phyloP scores from a whole-genome alignment of 2,113 vertebrate species.

The Lagopus muta region DNA sequence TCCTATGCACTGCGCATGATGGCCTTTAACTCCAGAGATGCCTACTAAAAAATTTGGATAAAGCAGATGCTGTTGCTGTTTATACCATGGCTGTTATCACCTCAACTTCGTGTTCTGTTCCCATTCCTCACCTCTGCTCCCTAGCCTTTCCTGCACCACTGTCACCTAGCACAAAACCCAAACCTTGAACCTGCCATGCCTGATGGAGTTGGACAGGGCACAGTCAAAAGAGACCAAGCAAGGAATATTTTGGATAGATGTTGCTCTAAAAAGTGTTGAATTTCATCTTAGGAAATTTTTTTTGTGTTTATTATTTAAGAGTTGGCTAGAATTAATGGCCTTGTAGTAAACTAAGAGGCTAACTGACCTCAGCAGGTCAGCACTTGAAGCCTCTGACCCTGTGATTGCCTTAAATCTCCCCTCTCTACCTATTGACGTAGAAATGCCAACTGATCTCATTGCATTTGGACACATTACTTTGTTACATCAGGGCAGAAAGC shows the following conservation, averaged over 20 bases:
- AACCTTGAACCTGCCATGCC: neutral
- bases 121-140: fast-evolving
- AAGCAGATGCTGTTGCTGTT: neutral
- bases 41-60: neutral
- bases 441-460: neutral
- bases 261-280: neutral
- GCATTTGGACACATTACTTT: neutral
- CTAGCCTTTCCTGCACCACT: neutral
- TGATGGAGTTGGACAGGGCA: neutral
- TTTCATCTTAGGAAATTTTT: neutral
- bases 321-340: neutral
- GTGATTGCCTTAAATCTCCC: neutral
- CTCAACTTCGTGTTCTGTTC: neutral
- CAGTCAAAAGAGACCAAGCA: neutral
- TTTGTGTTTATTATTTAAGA: neutral
- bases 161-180: neutral
- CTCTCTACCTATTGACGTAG: neutral
- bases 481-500: neutral
- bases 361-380: neutral
- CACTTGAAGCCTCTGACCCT: neutral
- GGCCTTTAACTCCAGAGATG: neutral
- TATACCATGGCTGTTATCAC: neutral
- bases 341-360: neutral
- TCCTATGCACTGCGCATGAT: fast-evolving
- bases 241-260: fast-evolving